phyloP scores from a whole-genome alignment of 2,113 vertebrate species.

The Meles meles region DNA sequence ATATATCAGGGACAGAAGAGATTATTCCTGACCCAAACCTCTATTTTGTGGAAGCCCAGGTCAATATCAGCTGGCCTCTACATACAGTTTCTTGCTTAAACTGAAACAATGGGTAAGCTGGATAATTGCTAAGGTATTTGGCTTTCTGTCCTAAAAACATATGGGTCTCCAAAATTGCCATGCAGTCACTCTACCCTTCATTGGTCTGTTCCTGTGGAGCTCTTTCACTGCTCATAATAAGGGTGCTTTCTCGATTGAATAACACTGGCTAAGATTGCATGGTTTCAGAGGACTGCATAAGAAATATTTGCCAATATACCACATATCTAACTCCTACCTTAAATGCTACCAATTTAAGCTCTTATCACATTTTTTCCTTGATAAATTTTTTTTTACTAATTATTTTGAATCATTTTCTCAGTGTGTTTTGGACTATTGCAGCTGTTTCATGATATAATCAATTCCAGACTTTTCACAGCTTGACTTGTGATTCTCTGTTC shows the following conservation, averaged over 20 bases:
- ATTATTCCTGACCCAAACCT: not conserved
- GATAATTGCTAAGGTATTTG: not conserved
- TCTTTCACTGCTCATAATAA: not conserved
- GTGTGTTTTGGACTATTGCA: not conserved
- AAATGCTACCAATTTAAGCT: not conserved
- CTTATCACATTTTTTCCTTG: not conserved
- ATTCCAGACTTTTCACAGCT: not conserved
- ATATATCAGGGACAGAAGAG: not conserved
- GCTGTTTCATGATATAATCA: not conserved
- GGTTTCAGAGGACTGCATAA: not conserved
- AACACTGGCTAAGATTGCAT: not conserved
- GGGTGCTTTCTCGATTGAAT: not conserved
- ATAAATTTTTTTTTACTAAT: not conserved
- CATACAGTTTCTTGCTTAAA: not conserved
- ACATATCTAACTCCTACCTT: not conserved
- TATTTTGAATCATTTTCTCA: not conserved
- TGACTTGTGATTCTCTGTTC: not conserved
- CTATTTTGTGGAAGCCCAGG: not conserved
- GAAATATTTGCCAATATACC: not conserved
- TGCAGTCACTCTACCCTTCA: not conserved
- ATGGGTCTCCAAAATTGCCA: not conserved
- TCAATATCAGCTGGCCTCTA: not conserved
- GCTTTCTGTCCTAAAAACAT: not conserved
- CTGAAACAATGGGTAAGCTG: not conserved
- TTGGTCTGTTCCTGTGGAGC: not conserved